These are phyloP conservation scores for Littorina saxatilis DNA, from an alignment of 1,140 invertebrate species.

Conservation along the genomic window DNA sequence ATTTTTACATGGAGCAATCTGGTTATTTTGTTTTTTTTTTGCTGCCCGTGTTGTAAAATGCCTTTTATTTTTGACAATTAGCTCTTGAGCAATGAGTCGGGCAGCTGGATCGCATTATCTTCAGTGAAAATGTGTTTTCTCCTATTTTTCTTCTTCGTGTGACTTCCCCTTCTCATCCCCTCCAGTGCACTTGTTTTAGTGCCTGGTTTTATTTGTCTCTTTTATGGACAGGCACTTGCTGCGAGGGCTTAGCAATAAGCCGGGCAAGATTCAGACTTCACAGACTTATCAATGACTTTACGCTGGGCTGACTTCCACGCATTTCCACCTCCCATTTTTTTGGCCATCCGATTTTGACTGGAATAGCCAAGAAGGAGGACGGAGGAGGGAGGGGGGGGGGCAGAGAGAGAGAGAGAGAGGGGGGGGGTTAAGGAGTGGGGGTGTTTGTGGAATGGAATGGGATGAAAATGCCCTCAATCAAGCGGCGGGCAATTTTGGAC, in stretches of 20 bases:
- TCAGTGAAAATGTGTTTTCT: neutral
- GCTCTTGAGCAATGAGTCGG: neutral
- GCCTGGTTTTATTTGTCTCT: neutral
- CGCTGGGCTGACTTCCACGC: slow-evolving; percentile 18
- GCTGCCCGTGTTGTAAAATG: neutral
- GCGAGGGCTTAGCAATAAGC: slow-evolving; percentile 6
- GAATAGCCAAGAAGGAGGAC: neutral
- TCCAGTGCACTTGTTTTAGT: slow-evolving; percentile 16
- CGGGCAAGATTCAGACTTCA: neutral
- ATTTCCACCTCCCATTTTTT: neutral
- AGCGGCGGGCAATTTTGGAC: slow-evolving; percentile 8
- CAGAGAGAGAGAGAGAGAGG: too few relatives aligned
- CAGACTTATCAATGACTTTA: slow-evolving; percentile 33
- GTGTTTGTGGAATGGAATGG: neutral
- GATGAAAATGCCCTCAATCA: slow-evolving; percentile 32
- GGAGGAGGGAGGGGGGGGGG: neutral
- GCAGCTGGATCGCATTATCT: too few relatives aligned
- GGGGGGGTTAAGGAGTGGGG: too few relatives aligned
- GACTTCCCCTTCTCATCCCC: too few relatives aligned
- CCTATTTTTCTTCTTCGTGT: neutral
- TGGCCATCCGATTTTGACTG: slow-evolving; percentile 22
- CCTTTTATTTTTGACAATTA: slow-evolving; percentile 24
- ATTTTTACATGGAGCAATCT: neutral
- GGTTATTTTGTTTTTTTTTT: neutral
- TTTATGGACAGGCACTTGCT: slow-evolving; percentile 8